Evolutionary conservation across 2,888 invertebrate genomes (phyloP).

Genomic region (Thelaira solivaga): DNA sequence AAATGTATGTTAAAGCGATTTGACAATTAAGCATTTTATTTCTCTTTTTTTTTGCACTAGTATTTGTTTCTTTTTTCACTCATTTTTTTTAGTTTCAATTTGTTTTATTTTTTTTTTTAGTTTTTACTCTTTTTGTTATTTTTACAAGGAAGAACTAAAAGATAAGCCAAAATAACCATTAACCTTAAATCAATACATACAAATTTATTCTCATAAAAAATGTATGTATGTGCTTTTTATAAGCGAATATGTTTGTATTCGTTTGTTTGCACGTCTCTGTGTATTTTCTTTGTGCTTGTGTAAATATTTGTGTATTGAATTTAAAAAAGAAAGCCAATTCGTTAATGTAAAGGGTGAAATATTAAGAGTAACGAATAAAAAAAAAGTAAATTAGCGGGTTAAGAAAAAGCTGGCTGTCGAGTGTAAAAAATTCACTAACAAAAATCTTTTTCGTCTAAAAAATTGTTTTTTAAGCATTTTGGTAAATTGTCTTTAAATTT

Average conservation of each 20-base stretch:
- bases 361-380: no score
- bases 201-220: no score
- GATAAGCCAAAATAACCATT: slow-evolving; percentile 32
- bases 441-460: no score
- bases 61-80: not conserved
- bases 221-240: no score
- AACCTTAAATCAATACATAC: slow-evolving; percentile 22
- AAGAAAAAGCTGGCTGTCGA: no score
- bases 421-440: no score
- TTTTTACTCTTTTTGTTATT: no score
- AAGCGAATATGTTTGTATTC: not conserved
- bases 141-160: not conserved
- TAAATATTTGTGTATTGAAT: slow-evolving; percentile 21
- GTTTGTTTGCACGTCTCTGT: not conserved
- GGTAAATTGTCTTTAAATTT: no score
- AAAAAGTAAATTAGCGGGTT: no score
- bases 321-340: slow-evolving; percentile 41
- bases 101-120: not conserved
- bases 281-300: not conserved
- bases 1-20: slow-evolving; percentile 43
- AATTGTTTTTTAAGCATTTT: no score
- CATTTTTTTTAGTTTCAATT: not conserved
- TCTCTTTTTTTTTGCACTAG: not conserved
- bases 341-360: no score
- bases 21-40: slow-evolving; percentile 52